Evolutionary conservation across 1,140 invertebrate genomes (phyloP).

Genomic region (Cotesia typhae): DNA sequence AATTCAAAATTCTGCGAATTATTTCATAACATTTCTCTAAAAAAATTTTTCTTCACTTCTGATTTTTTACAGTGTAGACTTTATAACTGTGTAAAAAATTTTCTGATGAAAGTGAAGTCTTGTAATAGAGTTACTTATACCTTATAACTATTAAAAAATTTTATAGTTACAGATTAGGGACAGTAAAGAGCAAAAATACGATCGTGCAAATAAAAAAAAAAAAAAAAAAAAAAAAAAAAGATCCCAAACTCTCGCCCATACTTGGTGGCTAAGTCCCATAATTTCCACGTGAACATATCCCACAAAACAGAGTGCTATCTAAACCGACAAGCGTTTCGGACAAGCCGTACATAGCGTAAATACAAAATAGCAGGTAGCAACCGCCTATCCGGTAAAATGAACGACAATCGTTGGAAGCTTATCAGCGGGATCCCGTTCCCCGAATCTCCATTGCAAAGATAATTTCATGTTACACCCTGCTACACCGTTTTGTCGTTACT

Average conservation of each 20-base stretch:
- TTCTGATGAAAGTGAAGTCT: too few relatives aligned
- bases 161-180: too few relatives aligned
- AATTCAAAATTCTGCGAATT: too few relatives aligned
- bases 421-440: constrained; percentile 26
- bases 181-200: too few relatives aligned
- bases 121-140: too few relatives aligned
- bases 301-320: constrained; percentile 26
- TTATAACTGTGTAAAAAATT: too few relatives aligned
- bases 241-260: not conserved
- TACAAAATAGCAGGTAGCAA: not conserved
- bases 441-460: constrained; percentile 52
- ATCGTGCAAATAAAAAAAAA: too few relatives aligned
- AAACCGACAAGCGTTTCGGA: constrained; percentile 28
- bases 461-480: constrained; percentile 43
- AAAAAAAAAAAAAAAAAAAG: not conserved
- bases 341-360: too few relatives aligned
- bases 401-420: constrained; percentile 32
- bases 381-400: constrained; percentile 21
- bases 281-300: constrained; percentile 4
- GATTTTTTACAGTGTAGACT: too few relatives aligned
- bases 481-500: not conserved
- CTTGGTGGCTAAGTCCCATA: not conserved
- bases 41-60: too few relatives aligned
- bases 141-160: too few relatives aligned
- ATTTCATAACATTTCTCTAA: too few relatives aligned